Percentiles rank a stretch among this genome's conserved stretches.
These are phyloP conservation scores for Proisotoma minuta DNA, from an alignment of 2,888 invertebrate species.

Conservation along the genomic window DNA sequence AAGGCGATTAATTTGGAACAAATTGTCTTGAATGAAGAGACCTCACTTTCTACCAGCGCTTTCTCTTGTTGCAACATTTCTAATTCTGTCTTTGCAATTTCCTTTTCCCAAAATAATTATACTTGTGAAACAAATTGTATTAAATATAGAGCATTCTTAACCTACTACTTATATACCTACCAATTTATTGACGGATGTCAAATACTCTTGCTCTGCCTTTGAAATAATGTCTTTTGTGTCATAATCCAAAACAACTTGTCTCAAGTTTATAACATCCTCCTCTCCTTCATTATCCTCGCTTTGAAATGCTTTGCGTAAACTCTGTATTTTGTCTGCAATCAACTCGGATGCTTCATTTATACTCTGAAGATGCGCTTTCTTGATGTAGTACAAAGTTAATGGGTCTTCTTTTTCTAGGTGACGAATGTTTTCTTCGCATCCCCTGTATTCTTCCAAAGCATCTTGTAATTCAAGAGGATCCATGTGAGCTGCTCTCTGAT, in stretches of 20 bases:
- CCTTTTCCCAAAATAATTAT: slow-evolving; percentile 35
- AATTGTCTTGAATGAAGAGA: slow-evolving; percentile 30
- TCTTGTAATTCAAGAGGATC: slow-evolving; percentile 22
- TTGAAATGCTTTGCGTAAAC: slow-evolving; percentile 17
- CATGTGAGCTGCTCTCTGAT: no score
- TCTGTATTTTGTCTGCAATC: slow-evolving; percentile 25
- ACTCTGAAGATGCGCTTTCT: slow-evolving; percentile 39
- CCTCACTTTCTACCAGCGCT: slow-evolving; percentile 42
- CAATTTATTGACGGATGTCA: slow-evolving; percentile 39
- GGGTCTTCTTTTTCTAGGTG: slow-evolving; percentile 41
- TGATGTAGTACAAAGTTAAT: slow-evolving; percentile 44
- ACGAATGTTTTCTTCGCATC: slow-evolving; percentile 38
- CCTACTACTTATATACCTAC: slow-evolving; percentile 21
- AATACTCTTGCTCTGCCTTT: slow-evolving; percentile 41
- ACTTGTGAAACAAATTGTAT: background rate
- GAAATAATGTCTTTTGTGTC: slow-evolving; percentile 30
- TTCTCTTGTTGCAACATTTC: slow-evolving; percentile 47
- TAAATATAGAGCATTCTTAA: background rate
- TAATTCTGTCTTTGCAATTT: slow-evolving; percentile 44
- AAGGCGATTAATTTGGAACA: slow-evolving; percentile 32
- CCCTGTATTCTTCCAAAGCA: slow-evolving; percentile 34
- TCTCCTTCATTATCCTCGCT: slow-evolving; percentile 13
- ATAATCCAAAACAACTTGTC: slow-evolving; percentile 28
- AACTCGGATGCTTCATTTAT: slow-evolving; percentile 32
- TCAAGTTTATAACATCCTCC: slow-evolving; percentile 5